phyloP scores from a whole-genome alignment of 2,113 vertebrate genomes.

The Chionodraco myersi region DNA sequence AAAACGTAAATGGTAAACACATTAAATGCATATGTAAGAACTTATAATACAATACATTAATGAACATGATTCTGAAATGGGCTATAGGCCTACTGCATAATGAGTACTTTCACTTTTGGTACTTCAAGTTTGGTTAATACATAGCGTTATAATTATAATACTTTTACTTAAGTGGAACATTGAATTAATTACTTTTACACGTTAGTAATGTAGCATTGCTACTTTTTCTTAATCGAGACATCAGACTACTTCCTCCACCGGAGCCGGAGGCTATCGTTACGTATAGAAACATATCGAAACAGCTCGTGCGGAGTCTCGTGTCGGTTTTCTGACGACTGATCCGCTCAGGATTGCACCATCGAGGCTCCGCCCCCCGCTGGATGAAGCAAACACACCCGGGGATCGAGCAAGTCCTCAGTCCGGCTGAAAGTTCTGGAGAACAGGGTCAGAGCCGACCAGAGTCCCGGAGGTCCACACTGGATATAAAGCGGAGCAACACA shows the following conservation, averaged over 20 bases:
- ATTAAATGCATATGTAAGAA: no score
- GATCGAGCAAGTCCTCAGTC: not conserved
- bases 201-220: no score
- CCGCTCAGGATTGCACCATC: conserved; percentile 68
- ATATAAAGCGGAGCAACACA: not conserved
- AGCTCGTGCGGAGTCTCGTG: not conserved
- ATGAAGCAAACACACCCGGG: conserved; percentile 48
- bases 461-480: not conserved
- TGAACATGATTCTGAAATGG: no score
- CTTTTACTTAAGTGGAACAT: not conserved
- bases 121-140: no score
- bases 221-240: not conserved
- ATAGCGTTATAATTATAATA: no score
- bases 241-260: not conserved
- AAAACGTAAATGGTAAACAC: no score
- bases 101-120: not conserved
- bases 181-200: no score
- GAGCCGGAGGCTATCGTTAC: not conserved
- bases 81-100: not conserved
- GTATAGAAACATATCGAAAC: not conserved
- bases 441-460: not conserved
- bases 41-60: no score
- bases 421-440: conserved; percentile 35
- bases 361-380: conserved; percentile 49
- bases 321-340: conserved; percentile 62